Conservation (phyloP, 1,140 invertebrate species). For the Aradophagus sp. region DNA sequence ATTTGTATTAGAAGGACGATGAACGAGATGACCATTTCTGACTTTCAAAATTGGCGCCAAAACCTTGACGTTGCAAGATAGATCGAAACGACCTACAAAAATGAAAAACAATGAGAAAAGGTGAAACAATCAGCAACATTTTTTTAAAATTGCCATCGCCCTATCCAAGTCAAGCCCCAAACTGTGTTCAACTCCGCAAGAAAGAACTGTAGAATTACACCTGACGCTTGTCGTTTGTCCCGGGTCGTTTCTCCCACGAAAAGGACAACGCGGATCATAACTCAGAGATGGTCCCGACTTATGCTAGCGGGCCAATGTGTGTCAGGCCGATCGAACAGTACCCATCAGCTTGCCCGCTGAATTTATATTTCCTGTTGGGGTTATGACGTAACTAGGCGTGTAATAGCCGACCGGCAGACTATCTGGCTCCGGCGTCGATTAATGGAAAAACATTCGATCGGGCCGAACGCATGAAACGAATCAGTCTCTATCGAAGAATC, state of each 20-base stretch:
- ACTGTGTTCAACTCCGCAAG: too few species aligned
- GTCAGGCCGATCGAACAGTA: slow-evolving; percentile 17
- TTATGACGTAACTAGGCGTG: slow-evolving; percentile 32
- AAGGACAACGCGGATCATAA: slow-evolving; percentile 30
- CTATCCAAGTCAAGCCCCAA: too few species aligned
- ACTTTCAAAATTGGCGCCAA: too few species aligned
- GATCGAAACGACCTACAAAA: too few species aligned
- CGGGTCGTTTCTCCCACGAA: slow-evolving; percentile 38
- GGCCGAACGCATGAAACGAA: slow-evolving; percentile 28
- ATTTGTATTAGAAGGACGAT: too few species aligned
- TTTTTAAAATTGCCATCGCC: too few species aligned
- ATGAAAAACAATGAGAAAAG: too few species aligned
- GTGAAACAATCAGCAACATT: too few species aligned
- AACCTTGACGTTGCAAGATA: too few species aligned
- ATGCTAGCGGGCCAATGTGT: slow-evolving; percentile 21
- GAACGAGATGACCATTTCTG: too few species aligned
- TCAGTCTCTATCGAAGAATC: slow-evolving; percentile 39
- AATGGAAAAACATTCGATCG: slow-evolving; percentile 43
- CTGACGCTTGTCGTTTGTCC: slow-evolving; percentile 11
- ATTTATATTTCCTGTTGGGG: slow-evolving; percentile 54
- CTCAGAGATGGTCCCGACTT: slow-evolving; percentile 36
- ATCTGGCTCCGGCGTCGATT: slow-evolving; percentile 18
- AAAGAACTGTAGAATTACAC: too few species aligned
- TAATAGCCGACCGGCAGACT: slow-evolving; percentile 35
- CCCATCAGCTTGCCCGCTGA: slow-evolving; percentile 38